Percentiles rank a stretch among this genome's conserved stretches.
phyloP scores from a whole-genome alignment of 2,113 vertebrate genomes.

The Daubentonia madagascariensis region DNA sequence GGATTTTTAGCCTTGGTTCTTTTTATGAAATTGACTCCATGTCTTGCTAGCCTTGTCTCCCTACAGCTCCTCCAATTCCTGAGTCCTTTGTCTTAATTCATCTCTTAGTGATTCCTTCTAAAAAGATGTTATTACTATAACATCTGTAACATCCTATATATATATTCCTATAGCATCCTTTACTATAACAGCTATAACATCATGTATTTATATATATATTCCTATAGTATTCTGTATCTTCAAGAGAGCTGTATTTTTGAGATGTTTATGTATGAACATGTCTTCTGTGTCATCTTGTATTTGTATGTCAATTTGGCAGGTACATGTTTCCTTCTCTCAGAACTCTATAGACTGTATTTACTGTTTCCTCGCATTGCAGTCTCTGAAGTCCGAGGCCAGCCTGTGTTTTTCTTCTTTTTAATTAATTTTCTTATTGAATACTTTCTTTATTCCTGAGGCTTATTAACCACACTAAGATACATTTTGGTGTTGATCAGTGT shows the following conservation, averaged over 20 bases:
- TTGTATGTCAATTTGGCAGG: not conserved
- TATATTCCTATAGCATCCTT: too few species aligned
- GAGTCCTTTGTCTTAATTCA: not conserved
- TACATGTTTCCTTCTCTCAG: not conserved
- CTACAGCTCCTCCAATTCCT: not conserved
- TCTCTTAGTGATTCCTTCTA: not conserved
- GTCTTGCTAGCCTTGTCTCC: not conserved
- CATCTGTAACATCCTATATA: too few species aligned
- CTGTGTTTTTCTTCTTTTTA: not conserved
- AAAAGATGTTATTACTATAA: too few species aligned
- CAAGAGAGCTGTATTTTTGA: not conserved
- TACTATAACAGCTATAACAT: too few species aligned
- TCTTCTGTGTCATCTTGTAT: not conserved
- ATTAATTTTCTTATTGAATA: not conserved
- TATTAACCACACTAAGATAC: not conserved
- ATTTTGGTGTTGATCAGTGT: accelerated
- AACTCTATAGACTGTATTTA: not conserved
- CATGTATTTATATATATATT: too few species aligned
- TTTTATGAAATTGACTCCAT: not conserved
- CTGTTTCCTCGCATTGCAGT: not conserved
- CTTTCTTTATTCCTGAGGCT: not conserved
- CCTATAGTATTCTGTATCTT: too few species aligned
- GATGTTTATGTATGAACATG: not conserved
- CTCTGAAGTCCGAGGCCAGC: not conserved
- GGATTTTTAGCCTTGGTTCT: not conserved